Base-by-base conservation (phyloP, 2,113 vertebrate species). In the Plotosus lineatus region DNA sequence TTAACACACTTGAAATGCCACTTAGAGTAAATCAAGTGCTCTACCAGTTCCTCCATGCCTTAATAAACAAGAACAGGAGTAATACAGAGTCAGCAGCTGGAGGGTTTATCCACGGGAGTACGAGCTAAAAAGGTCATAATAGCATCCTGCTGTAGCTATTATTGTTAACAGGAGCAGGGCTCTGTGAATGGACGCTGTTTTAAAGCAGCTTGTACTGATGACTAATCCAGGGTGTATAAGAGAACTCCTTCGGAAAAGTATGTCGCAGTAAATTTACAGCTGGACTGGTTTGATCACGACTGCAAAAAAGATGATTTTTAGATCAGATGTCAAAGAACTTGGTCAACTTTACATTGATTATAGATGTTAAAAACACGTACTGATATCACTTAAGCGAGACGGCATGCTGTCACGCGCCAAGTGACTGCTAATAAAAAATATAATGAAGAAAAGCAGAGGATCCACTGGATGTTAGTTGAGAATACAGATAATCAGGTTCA, bases 1-100 rank as follows among this genome's bases (percentile, higher is more conserved):
- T 46, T 56, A 46, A 76, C 46, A 61, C 48, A 75, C 79, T 81
- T 81, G 58, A 55, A 82, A 73, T 66, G 38, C 36, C 80, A 82
- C 80, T 76, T 75, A 55, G 17, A 68, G 15, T n/a, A 68, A 44
- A 82, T 76, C 72, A 26, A 82, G 73, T 75, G 36, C 36, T 44
- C 75, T 46, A 53, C 5, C 36, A 19, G 50, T n/a, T 40, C 72
- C 50, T 42, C 55, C n/a, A 53, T 33, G 48, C 58, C 44, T 44
- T 82, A 81, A 81, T 68, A 65, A 81, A 74, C 28, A 46, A 48
- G 15, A 55, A 28, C 4, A 26, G 38, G 9, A 40, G 38, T 11
- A 31, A 42, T 58, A 12, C 23, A 74, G 58, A 63, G 53, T 44
- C 65, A 36, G 65, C 40, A 26, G 66, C 11, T 31, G 40, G 2